A percentile compares a stretch with the other conserved stretches of the same genome.
phyloP scores from a whole-genome alignment of 2,888 invertebrate species.

The Azorinus chamasolen region DNA sequence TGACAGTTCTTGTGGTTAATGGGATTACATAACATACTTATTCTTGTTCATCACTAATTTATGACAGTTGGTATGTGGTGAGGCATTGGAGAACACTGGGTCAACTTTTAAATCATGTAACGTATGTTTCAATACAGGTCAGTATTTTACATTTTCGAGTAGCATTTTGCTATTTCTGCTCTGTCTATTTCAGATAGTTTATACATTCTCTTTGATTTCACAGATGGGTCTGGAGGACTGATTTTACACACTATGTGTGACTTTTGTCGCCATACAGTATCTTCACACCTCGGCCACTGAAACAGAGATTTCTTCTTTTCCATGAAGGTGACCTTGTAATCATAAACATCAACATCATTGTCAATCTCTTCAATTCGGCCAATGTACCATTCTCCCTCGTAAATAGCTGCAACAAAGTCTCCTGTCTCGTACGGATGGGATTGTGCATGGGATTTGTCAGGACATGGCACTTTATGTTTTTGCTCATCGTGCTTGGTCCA shows the following conservation, averaged over 20 bases:
- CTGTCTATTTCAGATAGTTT: constrained; percentile 18
- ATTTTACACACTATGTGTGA: constrained; percentile 2
- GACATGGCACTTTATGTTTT: no score
- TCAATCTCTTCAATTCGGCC: constrained; percentile 18
- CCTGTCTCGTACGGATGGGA: neutral
- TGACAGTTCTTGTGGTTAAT: no score
- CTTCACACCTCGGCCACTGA: constrained; percentile 22
- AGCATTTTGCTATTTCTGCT: no score
- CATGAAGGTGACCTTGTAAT: constrained; percentile 25
- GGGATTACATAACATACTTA: no score
- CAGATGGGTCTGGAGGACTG: constrained; percentile 2
- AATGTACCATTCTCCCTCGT: constrained; percentile 22
- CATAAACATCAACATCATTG: constrained; percentile 5
- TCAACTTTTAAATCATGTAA: no score
- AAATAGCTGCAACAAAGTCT: constrained; percentile 26
- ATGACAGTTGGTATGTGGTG: no score
- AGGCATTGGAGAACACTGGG: no score
- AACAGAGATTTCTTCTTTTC: constrained; percentile 23
- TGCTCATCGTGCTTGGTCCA: neutral
- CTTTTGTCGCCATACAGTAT: constrained; percentile 9
- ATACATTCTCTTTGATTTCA: constrained; percentile 30
- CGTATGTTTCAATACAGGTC: no score
- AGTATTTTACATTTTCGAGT: no score
- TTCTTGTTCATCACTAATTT: no score
- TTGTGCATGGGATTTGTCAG: no score